Percentiles rank a stretch among this genome's conserved stretches.
Evolutionary conservation across 2,797 vertebrate genomes (phyloP).

Genomic region (Sternarchorhynchus goeldii): DNA sequence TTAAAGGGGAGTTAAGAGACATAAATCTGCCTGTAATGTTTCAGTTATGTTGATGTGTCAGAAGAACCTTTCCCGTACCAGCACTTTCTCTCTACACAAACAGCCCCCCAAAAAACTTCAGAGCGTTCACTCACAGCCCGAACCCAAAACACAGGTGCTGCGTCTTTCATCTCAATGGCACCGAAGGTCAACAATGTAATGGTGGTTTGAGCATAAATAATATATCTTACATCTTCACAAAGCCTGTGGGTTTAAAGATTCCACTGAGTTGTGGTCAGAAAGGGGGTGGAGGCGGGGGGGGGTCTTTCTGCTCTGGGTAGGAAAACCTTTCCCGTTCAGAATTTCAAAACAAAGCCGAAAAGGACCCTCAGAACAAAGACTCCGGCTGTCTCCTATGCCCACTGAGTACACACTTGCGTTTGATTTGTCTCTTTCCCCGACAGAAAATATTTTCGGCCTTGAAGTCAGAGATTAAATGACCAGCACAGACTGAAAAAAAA

Average conservation of each 20-base stretch:
- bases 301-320: slow-evolving; percentile 45
- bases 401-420: slow-evolving; percentile 33
- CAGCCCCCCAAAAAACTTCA: slow-evolving; percentile 26
- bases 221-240: slow-evolving; percentile 53
- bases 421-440: slow-evolving; percentile 41
- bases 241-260: slow-evolving; percentile 52
- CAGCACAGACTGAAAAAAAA: neutral
- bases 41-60: slow-evolving; percentile 39
- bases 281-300: neutral
- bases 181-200: slow-evolving; percentile 54
- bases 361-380: slow-evolving; percentile 60
- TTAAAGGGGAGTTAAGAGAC: neutral
- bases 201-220: slow-evolving; percentile 55
- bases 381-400: slow-evolving; percentile 37
- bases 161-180: slow-evolving; percentile 58
- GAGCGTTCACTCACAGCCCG: slow-evolving; percentile 34
- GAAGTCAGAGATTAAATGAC: slow-evolving; percentile 1
- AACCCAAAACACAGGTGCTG: slow-evolving; percentile 54
- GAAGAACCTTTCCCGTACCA: slow-evolving; percentile 36
- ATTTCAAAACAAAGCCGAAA: slow-evolving; percentile 58
- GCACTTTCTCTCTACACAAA: slow-evolving; percentile 41
- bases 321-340: slow-evolving; percentile 47
- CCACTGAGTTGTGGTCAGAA: slow-evolving; percentile 52
- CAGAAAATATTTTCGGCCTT: slow-evolving; percentile 41
- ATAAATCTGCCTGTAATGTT: slow-evolving; percentile 22